Evolutionary conservation across 2,113 vertebrate species (phyloP).

Genomic region (Noturus placidus): DNA sequence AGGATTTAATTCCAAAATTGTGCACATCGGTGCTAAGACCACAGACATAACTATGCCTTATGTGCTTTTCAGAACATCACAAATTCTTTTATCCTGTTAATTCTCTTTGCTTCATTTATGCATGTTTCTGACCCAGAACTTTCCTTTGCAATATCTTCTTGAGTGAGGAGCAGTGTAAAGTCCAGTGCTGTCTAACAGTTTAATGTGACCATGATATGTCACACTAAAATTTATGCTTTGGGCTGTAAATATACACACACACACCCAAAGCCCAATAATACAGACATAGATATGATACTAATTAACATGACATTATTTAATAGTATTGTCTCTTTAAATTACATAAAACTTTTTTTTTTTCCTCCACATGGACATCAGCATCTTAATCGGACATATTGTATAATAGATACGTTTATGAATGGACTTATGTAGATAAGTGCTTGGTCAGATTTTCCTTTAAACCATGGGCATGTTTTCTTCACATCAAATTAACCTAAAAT

Average conservation of each 20-base stretch:
- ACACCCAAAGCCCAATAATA: background rate
- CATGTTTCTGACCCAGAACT: background rate
- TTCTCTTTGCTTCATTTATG: background rate
- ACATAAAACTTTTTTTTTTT: background rate
- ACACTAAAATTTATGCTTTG: background rate
- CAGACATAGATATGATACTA: background rate
- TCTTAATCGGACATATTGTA: background rate
- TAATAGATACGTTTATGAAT: no score
- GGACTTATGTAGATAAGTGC: no score
- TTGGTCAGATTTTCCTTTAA: no score
- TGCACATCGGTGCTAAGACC: background rate
- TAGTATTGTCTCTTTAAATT: background rate
- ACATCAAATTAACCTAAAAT: no score
- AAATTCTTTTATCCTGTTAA: background rate
- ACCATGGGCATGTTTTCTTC: no score
- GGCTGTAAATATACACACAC: background rate
- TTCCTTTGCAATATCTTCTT: background rate
- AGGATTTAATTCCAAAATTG: background rate
- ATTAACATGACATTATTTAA: background rate
- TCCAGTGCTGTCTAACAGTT: background rate
- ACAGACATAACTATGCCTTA: background rate
- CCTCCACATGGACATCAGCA: background rate
- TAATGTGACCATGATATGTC: background rate
- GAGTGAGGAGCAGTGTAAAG: background rate
- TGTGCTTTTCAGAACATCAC: background rate